Evolutionary conservation across 2,797 vertebrate genomes (phyloP).

Genomic region (Atherinosoma microstoma): DNA sequence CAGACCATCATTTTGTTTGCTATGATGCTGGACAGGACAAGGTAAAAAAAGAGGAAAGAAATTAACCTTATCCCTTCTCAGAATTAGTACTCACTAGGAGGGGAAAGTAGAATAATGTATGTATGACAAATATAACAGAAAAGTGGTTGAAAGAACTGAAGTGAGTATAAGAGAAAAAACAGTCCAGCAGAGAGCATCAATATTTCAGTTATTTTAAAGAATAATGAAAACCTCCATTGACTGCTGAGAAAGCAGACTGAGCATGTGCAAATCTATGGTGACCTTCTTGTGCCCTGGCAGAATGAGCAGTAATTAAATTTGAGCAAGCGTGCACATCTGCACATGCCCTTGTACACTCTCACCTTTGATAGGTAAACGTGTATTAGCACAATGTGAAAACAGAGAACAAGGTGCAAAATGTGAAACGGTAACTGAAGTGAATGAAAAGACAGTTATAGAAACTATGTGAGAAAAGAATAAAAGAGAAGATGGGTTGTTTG

Average conservation of each 20-base stretch:
- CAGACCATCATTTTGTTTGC: too few species aligned
- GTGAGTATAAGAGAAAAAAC: neutral
- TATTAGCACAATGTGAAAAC: conserved; percentile 18
- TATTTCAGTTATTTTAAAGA: conserved; percentile 23
- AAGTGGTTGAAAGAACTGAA: conserved; percentile 13
- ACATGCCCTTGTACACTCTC: neutral
- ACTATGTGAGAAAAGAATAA: conserved; percentile 9
- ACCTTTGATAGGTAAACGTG: neutral
- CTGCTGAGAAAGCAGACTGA: conserved; percentile 20
- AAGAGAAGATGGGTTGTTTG: conserved; percentile 10
- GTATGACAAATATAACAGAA: conserved; percentile 12
- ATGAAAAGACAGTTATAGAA: conserved; percentile 17
- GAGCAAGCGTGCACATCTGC: neutral
- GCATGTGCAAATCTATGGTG: conserved; percentile 27
- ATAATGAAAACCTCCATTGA: conserved; percentile 17
- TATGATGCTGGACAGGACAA: too few species aligned
- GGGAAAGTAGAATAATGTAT: conserved; percentile 9
- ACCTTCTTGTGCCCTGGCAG: conserved; percentile 26
- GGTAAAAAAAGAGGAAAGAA: neutral
- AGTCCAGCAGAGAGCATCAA: conserved; percentile 15
- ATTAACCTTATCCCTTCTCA: neutral
- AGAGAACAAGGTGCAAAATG: conserved; percentile 6
- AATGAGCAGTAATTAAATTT: conserved; percentile 41
- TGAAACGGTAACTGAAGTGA: conserved; percentile 4
- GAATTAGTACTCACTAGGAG: neutral